phyloP scores from a whole-genome alignment of 2,113 vertebrate species.

The Pachypanchax playfairii region DNA sequence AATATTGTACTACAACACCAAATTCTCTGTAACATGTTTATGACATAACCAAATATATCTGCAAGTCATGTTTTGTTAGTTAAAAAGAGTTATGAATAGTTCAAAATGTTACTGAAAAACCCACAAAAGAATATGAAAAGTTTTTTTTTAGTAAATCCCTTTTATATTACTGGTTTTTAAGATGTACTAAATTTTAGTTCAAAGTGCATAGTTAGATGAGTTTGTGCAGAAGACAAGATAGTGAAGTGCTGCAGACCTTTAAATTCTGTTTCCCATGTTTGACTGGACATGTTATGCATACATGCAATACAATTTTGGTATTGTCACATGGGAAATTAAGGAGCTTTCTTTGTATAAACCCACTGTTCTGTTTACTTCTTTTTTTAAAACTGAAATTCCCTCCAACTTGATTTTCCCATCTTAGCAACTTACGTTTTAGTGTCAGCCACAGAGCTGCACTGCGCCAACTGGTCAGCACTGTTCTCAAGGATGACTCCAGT shows the following conservation, averaged over 20 bases:
- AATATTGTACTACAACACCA: conserved; percentile 34
- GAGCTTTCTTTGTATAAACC: conserved; percentile 37
- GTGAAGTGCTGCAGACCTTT: conserved; percentile 27
- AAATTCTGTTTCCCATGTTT: conserved; percentile 34
- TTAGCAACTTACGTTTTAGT: conserved; percentile 76
- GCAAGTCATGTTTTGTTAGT: background rate
- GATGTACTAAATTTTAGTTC: background rate
- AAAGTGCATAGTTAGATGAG: background rate
- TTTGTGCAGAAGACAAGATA: background rate
- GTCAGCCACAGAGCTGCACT: conserved; percentile 41
- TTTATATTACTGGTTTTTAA: no score
- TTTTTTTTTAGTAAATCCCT: no score
- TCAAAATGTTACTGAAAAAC: background rate
- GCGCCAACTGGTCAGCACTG: conserved; percentile 56
- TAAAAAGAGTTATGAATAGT: conserved; percentile 7
- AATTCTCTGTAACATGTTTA: conserved; percentile 21
- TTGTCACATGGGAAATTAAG: conserved; percentile 53
- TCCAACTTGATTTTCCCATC: conserved; percentile 71
- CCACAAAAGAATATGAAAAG: conserved; percentile 6
- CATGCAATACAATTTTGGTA: conserved; percentile 1
- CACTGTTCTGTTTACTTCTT: conserved; percentile 38
- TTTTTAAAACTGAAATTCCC: conserved; percentile 44
- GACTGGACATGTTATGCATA: background rate
- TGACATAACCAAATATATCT: background rate
- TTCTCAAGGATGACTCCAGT: conserved; percentile 60